These are phyloP conservation scores for Merluccius polli DNA, from an alignment of 2,797 vertebrate genomes.

Conservation along the genomic window DNA sequence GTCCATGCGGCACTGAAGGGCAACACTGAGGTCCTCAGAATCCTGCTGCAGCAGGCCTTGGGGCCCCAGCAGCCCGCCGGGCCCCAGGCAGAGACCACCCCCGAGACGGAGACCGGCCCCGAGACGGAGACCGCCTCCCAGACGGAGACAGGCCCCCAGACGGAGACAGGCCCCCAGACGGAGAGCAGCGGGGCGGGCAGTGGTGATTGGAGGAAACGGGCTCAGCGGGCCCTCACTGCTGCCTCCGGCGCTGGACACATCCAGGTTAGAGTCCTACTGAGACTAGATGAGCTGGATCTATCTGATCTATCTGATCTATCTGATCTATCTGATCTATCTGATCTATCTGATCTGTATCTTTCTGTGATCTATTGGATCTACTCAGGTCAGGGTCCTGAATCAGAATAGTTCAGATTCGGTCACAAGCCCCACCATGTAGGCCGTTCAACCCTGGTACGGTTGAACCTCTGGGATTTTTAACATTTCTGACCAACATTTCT, in stretches of 20 bases:
- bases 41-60: conserved; percentile 83
- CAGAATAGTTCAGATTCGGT: too few relatives aligned
- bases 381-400: too few relatives aligned
- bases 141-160: conserved; percentile 13
- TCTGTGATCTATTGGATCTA: too few relatives aligned
- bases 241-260: conserved; percentile 91
- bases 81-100: conserved; percentile 62
- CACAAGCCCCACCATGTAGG: too few relatives aligned
- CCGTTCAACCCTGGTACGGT: too few relatives aligned
- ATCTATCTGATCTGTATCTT: too few relatives aligned
- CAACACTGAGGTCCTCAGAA: conserved; percentile 80
- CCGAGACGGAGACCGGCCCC: conserved; percentile 34
- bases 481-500: too few relatives aligned
- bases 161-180: neutral
- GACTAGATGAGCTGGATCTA: neutral
- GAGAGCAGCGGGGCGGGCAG: neutral
- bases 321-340: neutral
- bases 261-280: conserved; percentile 64
- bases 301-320: neutral
- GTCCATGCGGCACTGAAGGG: conserved; percentile 90
- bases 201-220: conserved; percentile 65
- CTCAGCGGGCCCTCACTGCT: conserved; percentile 86
- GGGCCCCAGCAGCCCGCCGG: conserved; percentile 47
- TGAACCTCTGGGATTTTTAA: too few relatives aligned
- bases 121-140: conserved; percentile 34